Base-by-base conservation (phyloP, 2,113 vertebrate species). In the Limnothrissa miodon region DNA sequence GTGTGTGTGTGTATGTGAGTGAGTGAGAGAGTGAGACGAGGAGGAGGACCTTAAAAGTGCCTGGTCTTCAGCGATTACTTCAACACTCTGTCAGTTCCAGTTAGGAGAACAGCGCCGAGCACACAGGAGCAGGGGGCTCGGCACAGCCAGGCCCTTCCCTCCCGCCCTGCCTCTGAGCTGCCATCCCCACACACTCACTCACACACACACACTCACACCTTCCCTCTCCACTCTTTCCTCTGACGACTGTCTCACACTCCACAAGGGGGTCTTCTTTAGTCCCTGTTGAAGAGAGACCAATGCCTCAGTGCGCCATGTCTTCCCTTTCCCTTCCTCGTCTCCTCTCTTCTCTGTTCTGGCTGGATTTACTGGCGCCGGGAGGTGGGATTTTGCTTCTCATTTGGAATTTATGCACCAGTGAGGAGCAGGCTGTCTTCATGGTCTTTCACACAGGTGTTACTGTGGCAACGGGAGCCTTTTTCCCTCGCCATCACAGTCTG, bases 381-480 rank as follows among this genome's bases (percentile, higher is more conserved):
- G 39, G 86, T 59, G 84, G 36, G 25, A 45, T 80, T n/a, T 83
- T 86, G 66, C 78, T 39, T 33, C 81, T 85, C 83, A 59, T 83
- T 84, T 79, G 80, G 81, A 80, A 59, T 85, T 80, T 10, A 62
- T 80, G 78, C 79, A 66, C 25, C 2, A 39, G 46, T 42, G 83
- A 80, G 86, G 70, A 59, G 83, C 80, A 83, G 87, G 87, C 79
- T 42, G 86, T 85, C 42, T 85, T 86, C 83, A 81, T 83, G 80
- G 83, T 86, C 84, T 83, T 87, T 85, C 87, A 86, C 86, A 83
- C 82, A 81, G 25, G 81, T 85, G 90, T 91, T 90, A 87, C 90
- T 87, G 89, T 91, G 90, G 88, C 90, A 91, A 89, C 89, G 56
- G 66, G 78, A 83, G 81, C 78, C 11, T n/a, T 66, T 25, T 87